Evolutionary conservation across 2,797 vertebrate species (phyloP).

Genomic region (Urophycis tenuis): DNA sequence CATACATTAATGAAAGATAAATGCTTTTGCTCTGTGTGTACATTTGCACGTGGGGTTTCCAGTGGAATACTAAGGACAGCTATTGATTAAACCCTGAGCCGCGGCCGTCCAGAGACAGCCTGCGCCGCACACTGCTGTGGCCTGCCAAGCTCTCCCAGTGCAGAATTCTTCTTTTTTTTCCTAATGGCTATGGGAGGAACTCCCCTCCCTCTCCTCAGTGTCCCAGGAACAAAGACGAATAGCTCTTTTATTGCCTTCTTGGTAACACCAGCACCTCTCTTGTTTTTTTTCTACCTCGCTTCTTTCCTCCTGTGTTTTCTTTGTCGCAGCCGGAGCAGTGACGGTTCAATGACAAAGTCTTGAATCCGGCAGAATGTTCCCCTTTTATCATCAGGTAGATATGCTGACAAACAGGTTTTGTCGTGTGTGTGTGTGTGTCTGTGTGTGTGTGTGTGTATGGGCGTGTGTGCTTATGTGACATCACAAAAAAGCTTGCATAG

Average conservation of each 20-base stretch:
- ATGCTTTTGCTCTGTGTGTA: constrained; percentile 48
- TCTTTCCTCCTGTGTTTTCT: constrained; percentile 34
- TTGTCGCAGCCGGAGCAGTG: constrained; percentile 64
- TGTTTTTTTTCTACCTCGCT: constrained; percentile 34
- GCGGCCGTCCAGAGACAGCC: constrained; percentile 51
- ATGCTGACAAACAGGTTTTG: constrained; percentile 5
- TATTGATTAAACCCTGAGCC: constrained; percentile 62
- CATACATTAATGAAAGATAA: constrained; percentile 66
- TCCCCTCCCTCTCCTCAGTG: constrained; percentile 38
- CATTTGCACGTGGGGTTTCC: constrained; percentile 45
- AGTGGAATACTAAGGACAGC: constrained; percentile 56
- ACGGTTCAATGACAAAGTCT: constrained; percentile 56
- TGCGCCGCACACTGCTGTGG: constrained; percentile 44
- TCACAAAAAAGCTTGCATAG: constrained; percentile 23
- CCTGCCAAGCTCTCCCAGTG: constrained; percentile 53
- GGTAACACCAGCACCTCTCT: constrained; percentile 58
- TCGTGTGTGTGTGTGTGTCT: constrained; percentile 21
- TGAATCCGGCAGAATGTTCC: constrained; percentile 52
- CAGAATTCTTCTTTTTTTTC: constrained; percentile 46
- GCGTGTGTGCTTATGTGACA: not conserved
- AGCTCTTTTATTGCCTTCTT: constrained; percentile 65
- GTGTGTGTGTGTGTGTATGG: not conserved
- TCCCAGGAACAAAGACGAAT: constrained; percentile 67
- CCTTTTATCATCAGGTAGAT: constrained; percentile 55
- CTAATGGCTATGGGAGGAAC: constrained; percentile 56